A percentile compares a stretch with the other conserved stretches of the same genome.
Conservation (phyloP, 2,888 invertebrate species). For the Celastrina argiolus region DNA sequence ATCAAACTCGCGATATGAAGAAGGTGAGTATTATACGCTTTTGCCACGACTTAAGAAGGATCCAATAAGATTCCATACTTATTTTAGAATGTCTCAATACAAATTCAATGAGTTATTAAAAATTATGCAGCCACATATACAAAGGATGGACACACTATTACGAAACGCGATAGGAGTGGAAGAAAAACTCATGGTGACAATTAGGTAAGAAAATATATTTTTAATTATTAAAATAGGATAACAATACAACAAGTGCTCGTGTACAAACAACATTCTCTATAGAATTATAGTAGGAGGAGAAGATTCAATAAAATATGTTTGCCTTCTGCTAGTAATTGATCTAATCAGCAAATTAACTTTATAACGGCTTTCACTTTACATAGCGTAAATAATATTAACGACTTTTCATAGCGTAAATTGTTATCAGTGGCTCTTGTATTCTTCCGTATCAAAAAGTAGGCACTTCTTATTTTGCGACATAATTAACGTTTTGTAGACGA, state of each 20-base stretch:
- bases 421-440: not conserved
- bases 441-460: not conserved
- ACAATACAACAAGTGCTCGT: not conserved
- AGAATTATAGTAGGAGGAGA: not conserved
- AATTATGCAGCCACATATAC: conserved; percentile 22
- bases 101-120: conserved; percentile 19
- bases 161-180: conserved; percentile 25
- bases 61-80: conserved; percentile 14
- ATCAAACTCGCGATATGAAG: conserved; percentile 20
- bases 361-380: not conserved
- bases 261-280: not conserved
- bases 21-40: conserved; percentile 14
- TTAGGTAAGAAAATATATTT: conserved; percentile 24
- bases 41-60: conserved; percentile 18
- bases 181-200: conserved; percentile 27
- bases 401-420: not conserved
- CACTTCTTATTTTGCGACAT: too few species aligned
- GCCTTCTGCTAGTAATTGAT: not conserved
- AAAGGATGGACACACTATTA: conserved; percentile 4
- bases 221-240: not conserved
- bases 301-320: not conserved
- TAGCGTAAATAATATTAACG: too few species aligned
- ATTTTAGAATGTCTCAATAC: conserved; percentile 22
- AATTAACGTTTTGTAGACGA: too few species aligned
- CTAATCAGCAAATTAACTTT: not conserved